Base-by-base conservation (phyloP, 2,797 vertebrate genomes). In the Ctenopoma multispine region DNA sequence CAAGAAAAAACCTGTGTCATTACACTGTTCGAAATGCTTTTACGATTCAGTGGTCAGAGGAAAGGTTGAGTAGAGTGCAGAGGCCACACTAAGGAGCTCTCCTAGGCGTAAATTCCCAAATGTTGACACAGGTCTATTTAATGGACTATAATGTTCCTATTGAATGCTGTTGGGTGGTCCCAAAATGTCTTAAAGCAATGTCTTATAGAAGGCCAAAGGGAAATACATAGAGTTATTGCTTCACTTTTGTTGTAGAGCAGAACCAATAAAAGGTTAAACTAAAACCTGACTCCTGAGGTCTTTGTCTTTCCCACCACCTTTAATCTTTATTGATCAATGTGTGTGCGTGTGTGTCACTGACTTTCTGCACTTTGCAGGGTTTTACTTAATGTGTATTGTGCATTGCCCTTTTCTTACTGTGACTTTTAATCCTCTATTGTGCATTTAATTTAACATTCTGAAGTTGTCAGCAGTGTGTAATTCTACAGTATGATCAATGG, bases 211-310 rank as follows among this genome's bases (percentile, higher is more conserved):
- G 82, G 62, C 83, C 56, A 82, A 66, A 75, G 64, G 46, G 54
- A 83, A 77, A 59, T 29, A 31, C 5, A 29, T 80, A 43, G 70
- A 77, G 63, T 64, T 72, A 51, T 66, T 78, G 20, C 21, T 57
- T 47, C 15, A 78, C 18, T 46, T 78, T 69, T 75, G 79, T 68
- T 74, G 62, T 44, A 48, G 40, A 50, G 43, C 54, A 36, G 15
- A 84, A 78, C 77, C 82, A 87, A 85, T 86, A 81, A 86, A 90
- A 87, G 61, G 79, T 81, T 89, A 57, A 85, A 87, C 24, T 81
- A 68, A 85, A 87, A 80, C 62, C 59, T 15, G 18, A 12, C 11
- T 36, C 43, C 21, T 18, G 24, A 60, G 54, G 69, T 69, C 67
- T 63, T 58, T 75, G 44, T 68, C 46, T 63, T 72, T 75, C 27